Conservation (phyloP, 2,888 invertebrate species). For the Opisthograptis luteolata region DNA sequence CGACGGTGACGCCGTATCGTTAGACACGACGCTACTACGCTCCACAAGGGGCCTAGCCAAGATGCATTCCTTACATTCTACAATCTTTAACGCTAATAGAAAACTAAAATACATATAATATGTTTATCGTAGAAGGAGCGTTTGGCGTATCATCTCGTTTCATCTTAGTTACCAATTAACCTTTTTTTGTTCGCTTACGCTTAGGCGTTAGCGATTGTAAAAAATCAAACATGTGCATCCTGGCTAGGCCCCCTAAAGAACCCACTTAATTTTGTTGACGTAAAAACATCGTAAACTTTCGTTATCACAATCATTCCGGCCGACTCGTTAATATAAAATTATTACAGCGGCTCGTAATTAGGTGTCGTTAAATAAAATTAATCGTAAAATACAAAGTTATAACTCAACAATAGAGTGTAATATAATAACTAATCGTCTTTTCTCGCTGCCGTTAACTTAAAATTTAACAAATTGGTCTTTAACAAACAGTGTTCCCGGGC, state of each 20-base stretch:
- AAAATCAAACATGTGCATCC: too few relatives aligned
- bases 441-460: slow-evolving; percentile 48
- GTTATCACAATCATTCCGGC: slow-evolving; percentile 35
- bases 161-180: too few relatives aligned
- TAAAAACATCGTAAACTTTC: slow-evolving; percentile 37
- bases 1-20: slow-evolving; percentile 2
- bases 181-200: too few relatives aligned
- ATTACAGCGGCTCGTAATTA: slow-evolving; percentile 33
- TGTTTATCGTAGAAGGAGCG: too few relatives aligned
- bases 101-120: too few relatives aligned
- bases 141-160: too few relatives aligned
- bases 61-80: too few relatives aligned
- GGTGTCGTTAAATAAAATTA: slow-evolving; percentile 42
- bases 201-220: too few relatives aligned
- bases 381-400: slow-evolving; percentile 39
- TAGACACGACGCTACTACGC: neutral
- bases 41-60: too few relatives aligned
- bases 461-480: slow-evolving; percentile 58
- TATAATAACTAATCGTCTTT: slow-evolving; percentile 44
- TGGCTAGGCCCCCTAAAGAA: too few relatives aligned
- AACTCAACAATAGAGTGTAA: slow-evolving; percentile 40
- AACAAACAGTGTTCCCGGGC: slow-evolving; percentile 52
- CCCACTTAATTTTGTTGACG: slow-evolving; percentile 29
- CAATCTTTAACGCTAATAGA: too few relatives aligned
- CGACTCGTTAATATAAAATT: slow-evolving; percentile 38